A percentile compares a stretch with the other conserved stretches of the same genome.
Evolutionary conservation across 2,888 invertebrate species (phyloP).

Genomic region (Noctua pronuba): DNA sequence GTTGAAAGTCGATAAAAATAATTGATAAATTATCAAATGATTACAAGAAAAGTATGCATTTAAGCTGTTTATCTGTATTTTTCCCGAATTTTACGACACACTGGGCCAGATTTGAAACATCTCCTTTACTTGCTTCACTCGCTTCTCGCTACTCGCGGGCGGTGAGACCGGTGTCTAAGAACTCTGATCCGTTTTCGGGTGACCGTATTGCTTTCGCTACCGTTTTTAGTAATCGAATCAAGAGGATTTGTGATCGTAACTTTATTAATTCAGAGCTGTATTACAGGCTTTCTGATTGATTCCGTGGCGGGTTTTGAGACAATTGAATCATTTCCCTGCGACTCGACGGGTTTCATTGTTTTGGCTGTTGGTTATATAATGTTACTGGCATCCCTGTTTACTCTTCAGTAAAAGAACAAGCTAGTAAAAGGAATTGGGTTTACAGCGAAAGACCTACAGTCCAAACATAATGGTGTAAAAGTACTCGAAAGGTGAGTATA

Average conservation of each 20-base stretch:
- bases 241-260: conserved; percentile 31
- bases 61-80: no score
- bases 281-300: conserved; percentile 23
- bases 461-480: no score
- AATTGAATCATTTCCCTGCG: conserved; percentile 20
- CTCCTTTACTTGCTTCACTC: not conserved
- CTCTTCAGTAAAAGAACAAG: not conserved
- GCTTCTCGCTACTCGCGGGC: not conserved
- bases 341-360: not conserved
- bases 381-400: not conserved
- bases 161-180: not conserved
- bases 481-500: no score
- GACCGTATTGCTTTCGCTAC: conserved; percentile 32
- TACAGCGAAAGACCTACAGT: not conserved
- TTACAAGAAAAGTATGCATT: no score
- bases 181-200: conserved; percentile 42
- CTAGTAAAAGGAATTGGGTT: not conserved
- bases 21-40: no score
- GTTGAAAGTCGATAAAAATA: no score
- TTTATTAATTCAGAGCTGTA: conserved; percentile 39
- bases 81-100: no score
- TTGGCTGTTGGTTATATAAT: not conserved
- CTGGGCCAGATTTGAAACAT: no score
- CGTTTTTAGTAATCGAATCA: conserved; percentile 52
- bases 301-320: not conserved